A percentile compares a stretch with the other conserved stretches of the same genome.
phyloP scores from a whole-genome alignment of 2,888 invertebrate genomes.

The Sipha maydis region DNA sequence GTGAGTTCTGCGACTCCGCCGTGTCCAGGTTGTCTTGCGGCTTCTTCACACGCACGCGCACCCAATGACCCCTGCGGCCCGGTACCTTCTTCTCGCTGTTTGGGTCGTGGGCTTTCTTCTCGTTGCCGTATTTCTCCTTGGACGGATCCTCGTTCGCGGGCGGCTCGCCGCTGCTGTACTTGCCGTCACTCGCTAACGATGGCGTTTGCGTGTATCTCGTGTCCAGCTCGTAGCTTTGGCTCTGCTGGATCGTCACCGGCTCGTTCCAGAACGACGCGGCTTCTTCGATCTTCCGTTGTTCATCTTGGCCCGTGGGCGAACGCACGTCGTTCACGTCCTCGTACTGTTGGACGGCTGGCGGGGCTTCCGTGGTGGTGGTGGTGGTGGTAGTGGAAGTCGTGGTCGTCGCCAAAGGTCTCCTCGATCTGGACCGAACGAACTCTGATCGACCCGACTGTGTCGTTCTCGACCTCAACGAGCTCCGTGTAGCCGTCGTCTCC shows the following conservation, averaged over 20 bases:
- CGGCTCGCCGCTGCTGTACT: constrained; percentile 61
- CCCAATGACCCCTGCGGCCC: constrained; percentile 79
- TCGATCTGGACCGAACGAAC: constrained; percentile 63
- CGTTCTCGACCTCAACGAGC: constrained; percentile 52
- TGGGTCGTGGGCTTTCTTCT: constrained; percentile 64
- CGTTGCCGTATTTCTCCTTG: constrained; percentile 64
- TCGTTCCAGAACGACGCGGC: constrained; percentile 64
- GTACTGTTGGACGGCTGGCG: constrained; percentile 4
- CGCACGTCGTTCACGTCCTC: constrained; percentile 34
- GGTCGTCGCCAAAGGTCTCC: constrained; percentile 64
- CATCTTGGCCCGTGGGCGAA: constrained; percentile 8
- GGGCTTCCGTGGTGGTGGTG: constrained; percentile 24
- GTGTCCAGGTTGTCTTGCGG: constrained; percentile 78
- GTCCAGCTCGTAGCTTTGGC: constrained; percentile 64
- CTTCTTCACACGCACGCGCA: constrained; percentile 73
- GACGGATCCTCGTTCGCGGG: constrained; percentile 48
- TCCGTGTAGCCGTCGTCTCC: constrained; percentile 43
- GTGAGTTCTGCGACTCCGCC: constrained; percentile 80
- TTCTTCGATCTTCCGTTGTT: constrained; percentile 59
- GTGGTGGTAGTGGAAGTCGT: constrained; percentile 43
- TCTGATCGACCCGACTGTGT: constrained; percentile 53
- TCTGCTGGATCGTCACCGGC: constrained; percentile 65
- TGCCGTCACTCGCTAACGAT: constrained; percentile 62
- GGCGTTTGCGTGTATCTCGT: constrained; percentile 33
- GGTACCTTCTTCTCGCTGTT: constrained; percentile 64